Base-by-base conservation (phyloP, 2,797 vertebrate species). In the Nannoperca obscura region DNA sequence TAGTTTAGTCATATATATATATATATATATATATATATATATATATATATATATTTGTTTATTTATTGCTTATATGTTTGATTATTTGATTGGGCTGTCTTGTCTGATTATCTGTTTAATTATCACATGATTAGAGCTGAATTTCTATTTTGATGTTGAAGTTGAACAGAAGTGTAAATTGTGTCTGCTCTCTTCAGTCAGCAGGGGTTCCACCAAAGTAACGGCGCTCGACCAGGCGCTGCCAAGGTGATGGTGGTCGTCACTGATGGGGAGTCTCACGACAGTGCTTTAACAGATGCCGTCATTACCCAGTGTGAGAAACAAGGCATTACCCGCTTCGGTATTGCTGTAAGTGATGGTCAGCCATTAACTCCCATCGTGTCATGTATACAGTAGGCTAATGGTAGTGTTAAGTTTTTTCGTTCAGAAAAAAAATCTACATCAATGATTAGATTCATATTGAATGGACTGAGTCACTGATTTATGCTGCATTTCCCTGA, bases 181-280 rank as follows among this genome's bases (percentile, higher is more conserved):
- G 14, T 55, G 50, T 58, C 42, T 66, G 17, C 24, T 71, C 3
- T 74, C 19, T 64, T 64, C 59, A 98, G 97, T 77, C 60, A 92
- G 7, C 0, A 12, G 0, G 97, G 95, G 50, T 98, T 96, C 83
- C 78, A 88, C 50, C 11, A 63, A 15, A 32, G 3, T 0, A 87
- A 95, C 0, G 97, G 97, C 1, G 96, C 94, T 22, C 95, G 97
- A 17, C 86, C 91, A 0, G 84, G 82, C 6, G 97, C 97, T 53
- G 95, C 96, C n/a, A 98, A 98, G 87, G 96, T 98, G 8, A 96
- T 98, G 96, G 97, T 98, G 32, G 97, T 98, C 20, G 97, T 98
- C 65, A 98, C 97, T 0, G 97, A 98, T 0, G 97, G 97, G 2
- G 97, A 98, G 91, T 98, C 97, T 0, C 97, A 98, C 0, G 97